Evolutionary conservation across 2,888 invertebrate species (phyloP), one percentile per base, ranked within the genome.

Genomic region (Seira musarum): DNA sequence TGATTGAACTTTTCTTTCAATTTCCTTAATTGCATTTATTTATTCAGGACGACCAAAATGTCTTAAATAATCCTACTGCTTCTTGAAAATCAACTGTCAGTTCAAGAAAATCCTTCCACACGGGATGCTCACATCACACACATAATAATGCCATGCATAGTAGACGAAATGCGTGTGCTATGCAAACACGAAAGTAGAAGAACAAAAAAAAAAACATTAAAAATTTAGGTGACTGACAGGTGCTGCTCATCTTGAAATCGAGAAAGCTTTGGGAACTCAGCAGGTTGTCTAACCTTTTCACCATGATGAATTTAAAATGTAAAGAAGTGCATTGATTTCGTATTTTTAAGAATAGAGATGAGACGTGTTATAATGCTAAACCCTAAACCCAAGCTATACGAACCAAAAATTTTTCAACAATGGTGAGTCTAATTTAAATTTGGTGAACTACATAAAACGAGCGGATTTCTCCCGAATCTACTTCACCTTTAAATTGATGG

Each of bases 161-260:
- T n/a, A n/a, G n/a, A n/a, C n/a, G n/a, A n/a, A n/a, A n/a, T n/a
- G n/a, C n/a, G n/a, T n/a, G n/a, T n/a, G n/a, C n/a, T n/a, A n/a
- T n/a, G n/a, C n/a, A 68, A 19, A 49, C 57, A 57, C 30, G 13
- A 10, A 19, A 8, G n/a, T 19, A 1, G 57, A 57, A 25, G 25
- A 24, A 6, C 25, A 72, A 19, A 57, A 57, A 73, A 68, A 79
- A 82, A 72, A 70, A 77, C 73, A 78, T 82, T 82, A 78, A 82
- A 82, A 82, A 82, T 78, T 78, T 74, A 80, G 67, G 82, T 75
- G 82, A 78, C 70, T 78, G 82, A 82, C 82, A 82, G 82, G 82
- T 82, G 82, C 74, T 82, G 78, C 75, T 78, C 78, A 78, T 73
- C 74, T 82, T 80, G 63, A 74, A 73, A 80, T 80, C 80, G 67